Base-by-base conservation (phyloP, 2,888 invertebrate genomes). In the Uropetala carovei region DNA sequence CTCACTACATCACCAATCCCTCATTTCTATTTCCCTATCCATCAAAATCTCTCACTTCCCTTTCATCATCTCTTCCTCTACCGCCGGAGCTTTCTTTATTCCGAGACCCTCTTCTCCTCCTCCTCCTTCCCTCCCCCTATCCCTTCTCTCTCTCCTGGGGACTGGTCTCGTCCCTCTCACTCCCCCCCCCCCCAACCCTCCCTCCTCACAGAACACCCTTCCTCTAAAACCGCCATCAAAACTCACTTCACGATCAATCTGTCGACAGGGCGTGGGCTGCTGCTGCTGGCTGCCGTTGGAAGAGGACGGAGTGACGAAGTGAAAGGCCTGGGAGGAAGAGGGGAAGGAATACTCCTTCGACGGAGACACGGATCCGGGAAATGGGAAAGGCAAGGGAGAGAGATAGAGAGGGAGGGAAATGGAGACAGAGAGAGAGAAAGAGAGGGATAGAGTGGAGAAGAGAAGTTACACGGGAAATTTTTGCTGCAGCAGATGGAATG, bases 161-260 rank as follows among this genome's bases (percentile, higher is more conserved):
- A 43, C 43, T 43, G 43, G 43, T 43, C 43, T 43, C 43, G 43
- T 43, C 43, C 43, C 75, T 75, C 22, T 75, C 75, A 75, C 75
- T 75, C 27, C 22, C 9, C n/a, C n/a, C n/a, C n/a, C 64, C 18
- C 64, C 9, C n/a, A 11, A 22, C 18, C 68, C 16, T 64, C 18
- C 16, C n/a, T 64, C 64, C 68, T 22, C 8, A 68, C 68, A 68
- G 64, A 64, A 22, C 18, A 11, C n/a, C 64, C 13, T n/a, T 14
- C 68, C n/a, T 11, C 68, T 75, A 11, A 75, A 75, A 75, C 75
- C 75, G 27, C 75, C 75, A 75, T 75, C 75, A 75, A 75, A 75
- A 75, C 75, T 75, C 75, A 75, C 75, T 75, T 22, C 75, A 75
- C 75, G 75, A 75, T 75, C 75, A 75, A 75, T 75, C 75, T 75